Conservation (phyloP, 2,797 vertebrate species). For the Mus spretus region DNA sequence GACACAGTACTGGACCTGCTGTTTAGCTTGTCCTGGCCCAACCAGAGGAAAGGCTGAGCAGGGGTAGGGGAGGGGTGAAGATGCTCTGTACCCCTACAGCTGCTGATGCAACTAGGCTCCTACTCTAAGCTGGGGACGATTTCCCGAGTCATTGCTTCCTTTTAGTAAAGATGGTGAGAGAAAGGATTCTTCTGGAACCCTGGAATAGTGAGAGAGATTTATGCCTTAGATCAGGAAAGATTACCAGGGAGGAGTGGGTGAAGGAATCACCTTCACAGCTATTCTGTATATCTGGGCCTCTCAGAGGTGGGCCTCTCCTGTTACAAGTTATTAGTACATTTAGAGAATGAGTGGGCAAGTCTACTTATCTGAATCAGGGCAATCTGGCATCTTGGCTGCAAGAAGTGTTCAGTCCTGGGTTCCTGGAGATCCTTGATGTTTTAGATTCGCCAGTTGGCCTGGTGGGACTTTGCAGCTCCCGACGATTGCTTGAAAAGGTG, state of each 20-base stretch:
- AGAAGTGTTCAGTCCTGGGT: not conserved
- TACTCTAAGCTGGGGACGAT: not conserved
- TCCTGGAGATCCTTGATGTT: slow-evolving; percentile 31
- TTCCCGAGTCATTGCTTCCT: slow-evolving; percentile 62
- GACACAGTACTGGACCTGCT: not conserved
- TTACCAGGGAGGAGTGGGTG: not conserved
- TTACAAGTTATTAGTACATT: slow-evolving; percentile 31
- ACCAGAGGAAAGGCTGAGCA: not conserved
- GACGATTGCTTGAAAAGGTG: not conserved
- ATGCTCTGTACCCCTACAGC: not conserved
- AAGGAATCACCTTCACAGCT: not conserved
- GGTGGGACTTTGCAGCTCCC: not conserved
- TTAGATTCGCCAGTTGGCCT: not conserved
- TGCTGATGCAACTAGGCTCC: not conserved
- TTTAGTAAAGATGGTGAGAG: slow-evolving; percentile 9
- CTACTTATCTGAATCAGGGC: slow-evolving; percentile 20
- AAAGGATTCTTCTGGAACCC: slow-evolving; percentile 1
- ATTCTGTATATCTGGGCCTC: not conserved
- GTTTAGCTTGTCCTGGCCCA: not conserved
- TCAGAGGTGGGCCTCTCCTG: not conserved
- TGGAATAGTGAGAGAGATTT: not conserved
- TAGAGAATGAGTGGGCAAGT: not conserved
- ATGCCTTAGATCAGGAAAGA: not conserved
- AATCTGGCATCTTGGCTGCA: not conserved
- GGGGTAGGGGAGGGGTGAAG: not conserved